Base-by-base conservation (phyloP, 2,888 invertebrate species). In the Omphaloscelis lunosa region DNA sequence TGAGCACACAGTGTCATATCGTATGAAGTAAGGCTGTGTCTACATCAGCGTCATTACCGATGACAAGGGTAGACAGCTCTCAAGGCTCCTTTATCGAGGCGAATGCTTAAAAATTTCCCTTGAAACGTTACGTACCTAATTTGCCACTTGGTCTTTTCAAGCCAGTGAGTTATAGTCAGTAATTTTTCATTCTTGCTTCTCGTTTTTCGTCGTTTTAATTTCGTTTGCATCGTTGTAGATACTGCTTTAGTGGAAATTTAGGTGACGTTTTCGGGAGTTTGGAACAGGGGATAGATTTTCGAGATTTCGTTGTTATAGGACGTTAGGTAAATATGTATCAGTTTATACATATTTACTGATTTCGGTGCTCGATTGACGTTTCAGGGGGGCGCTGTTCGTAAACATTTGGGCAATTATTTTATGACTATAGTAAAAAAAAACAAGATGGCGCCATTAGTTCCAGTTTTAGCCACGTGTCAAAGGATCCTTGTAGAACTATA, bases 31-130 rank as follows among this genome's bases (percentile, higher is more conserved):
- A 86, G 71, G 72, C 80, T 77, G 74, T 77, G 86, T 87, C 78
- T 85, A 89, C 88, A 87, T 74, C 71, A 72, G 75, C 41, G 82
- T 86, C 88, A 86, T 89, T 89, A 89, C 80, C 63, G 51, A 77
- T 88, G 88, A 86, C 83, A 85, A 87, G 85, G 88, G 88, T 88
- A 83, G 89, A 88, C 88, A 78, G 82, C 56, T 81, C 70, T 75
- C 73, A 72, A 70, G 85, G 76, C 62, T 56, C 71, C 70, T 77
- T 88, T 92, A 92, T 92, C 91, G 92, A 89, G 85, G 90, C 80
- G 89, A 92, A 93, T 90, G 91, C 89, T 92, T 91, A 90, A 92
- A 94, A 94, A 92, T 90, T 77, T 90, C 86, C 89, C 75, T 61
- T 76, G 84, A 70, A 84, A 86, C 80, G 82, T 86, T 86, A 86